Percentiles rank a stretch among this genome's conserved stretches.
Conservation (phyloP, 2,888 invertebrate species). For the Hecatera dysodea region DNA sequence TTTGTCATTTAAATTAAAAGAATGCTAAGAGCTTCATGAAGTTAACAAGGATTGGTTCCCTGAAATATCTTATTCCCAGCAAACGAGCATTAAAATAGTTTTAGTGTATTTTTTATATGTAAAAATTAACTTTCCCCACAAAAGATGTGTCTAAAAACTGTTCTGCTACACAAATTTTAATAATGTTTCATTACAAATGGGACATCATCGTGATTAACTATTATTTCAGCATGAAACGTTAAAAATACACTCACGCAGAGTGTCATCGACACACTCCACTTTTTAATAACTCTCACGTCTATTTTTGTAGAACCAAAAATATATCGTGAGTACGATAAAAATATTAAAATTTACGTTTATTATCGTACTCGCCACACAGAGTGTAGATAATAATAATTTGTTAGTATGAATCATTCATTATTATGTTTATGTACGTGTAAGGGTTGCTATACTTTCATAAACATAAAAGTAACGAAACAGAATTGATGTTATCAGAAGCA, state of each 20-base stretch:
- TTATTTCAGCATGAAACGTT: slow-evolving; percentile 33
- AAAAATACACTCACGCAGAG: slow-evolving; percentile 30
- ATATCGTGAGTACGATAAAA: slow-evolving; percentile 40
- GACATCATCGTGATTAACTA: slow-evolving; percentile 38
- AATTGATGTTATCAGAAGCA: slow-evolving; percentile 34
- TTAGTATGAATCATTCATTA: slow-evolving; percentile 41
- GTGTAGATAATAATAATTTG: slow-evolving; percentile 26
- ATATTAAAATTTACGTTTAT: slow-evolving; percentile 52
- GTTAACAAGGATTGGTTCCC: not conserved
- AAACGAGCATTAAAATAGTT: not conserved
- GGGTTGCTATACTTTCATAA: slow-evolving; percentile 22
- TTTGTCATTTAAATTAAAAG: not conserved
- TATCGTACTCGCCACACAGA: slow-evolving; percentile 10
- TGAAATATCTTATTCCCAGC: not conserved
- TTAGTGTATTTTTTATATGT: not conserved
- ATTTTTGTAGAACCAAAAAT: slow-evolving; percentile 48
- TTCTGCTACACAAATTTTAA: slow-evolving; percentile 14
- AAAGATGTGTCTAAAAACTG: slow-evolving; percentile 8
- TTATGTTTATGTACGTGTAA: no score
- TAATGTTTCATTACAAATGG: slow-evolving; percentile 43
- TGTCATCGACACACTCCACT: slow-evolving; percentile 41
- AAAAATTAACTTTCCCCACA: slow-evolving; percentile 22
- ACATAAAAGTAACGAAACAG: not conserved
- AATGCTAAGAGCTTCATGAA: not conserved
- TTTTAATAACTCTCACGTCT: slow-evolving; percentile 26